Base-by-base conservation (phyloP, 2,797 vertebrate species). In the Sorex maritimensis region DNA sequence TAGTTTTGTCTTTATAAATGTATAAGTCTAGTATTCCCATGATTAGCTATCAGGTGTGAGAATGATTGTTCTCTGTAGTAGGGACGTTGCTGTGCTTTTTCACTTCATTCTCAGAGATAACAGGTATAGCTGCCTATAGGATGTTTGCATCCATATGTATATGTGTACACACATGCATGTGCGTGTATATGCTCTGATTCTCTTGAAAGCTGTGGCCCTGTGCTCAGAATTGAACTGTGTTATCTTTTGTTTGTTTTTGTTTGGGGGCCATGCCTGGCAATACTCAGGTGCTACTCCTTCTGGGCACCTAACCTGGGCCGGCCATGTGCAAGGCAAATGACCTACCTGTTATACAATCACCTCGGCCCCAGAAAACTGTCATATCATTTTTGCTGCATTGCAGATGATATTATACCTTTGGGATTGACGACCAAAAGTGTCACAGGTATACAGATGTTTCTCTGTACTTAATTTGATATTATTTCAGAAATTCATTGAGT, bases 401-500 rank as follows among this genome's bases (percentile, higher is more conserved):
- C 5, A 61, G 49, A 52, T 52, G 49, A 11, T 7, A 52, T 11
- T 52, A 52, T 52, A 11, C 49, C 6, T 21, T 21, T 61, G 38
- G 9, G 6, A 21, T 0, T 69, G 1, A 15, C 81, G 38, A 82
- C 13, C 81, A n/a, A 74, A 91, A 30, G 7, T 15, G 91, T 13
- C 21, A 28, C 11, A 44, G 7, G 0, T 79, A 15, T 15, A 78
- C n/a, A 78, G 7, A 79, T 8, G 3, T 15, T 11, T 44, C 26
- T 63, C 58, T 34, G 30, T 38, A 21, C 2, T 52, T 3, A 92
- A 28, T 81, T 52, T 85, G 55, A 79, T 52, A 46, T 2, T 67
- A 72, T 68, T 72, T 26, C 17, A 72, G 55, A 93, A 90, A 55
- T 30, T 68, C 81, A 72, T 15, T 69, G 38, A 91, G 14, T 3